Evolutionary conservation across 2,797 vertebrate species (phyloP).

Genomic region (Choloepus didactylus): DNA sequence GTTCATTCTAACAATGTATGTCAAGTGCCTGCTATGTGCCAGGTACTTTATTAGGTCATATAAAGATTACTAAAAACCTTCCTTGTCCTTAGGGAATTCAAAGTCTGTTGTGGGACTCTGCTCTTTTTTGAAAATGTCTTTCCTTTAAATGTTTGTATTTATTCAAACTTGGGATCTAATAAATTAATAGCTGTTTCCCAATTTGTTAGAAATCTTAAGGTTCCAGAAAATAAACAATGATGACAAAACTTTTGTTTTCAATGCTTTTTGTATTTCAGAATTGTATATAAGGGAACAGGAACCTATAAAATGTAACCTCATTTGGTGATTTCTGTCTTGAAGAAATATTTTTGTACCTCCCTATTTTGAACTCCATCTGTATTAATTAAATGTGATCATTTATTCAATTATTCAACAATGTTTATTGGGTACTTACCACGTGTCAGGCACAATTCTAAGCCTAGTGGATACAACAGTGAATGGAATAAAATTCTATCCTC

Average conservation of each 20-base stretch:
- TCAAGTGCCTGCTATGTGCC: background rate
- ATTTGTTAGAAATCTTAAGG: constrained; percentile 11
- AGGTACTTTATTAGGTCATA: background rate
- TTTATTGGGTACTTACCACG: background rate
- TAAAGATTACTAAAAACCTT: background rate
- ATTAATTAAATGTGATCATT: background rate
- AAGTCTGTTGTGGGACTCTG: background rate
- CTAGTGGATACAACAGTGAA: background rate
- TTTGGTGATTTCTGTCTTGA: background rate
- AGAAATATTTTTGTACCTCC: background rate
- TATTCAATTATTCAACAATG: constrained; percentile 21
- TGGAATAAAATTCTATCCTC: background rate
- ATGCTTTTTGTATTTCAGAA: background rate
- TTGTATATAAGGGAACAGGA: background rate
- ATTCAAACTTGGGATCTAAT: background rate
- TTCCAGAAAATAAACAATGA: background rate
- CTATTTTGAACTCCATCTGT: background rate
- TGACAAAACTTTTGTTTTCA: background rate
- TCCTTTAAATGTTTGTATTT: constrained; percentile 16
- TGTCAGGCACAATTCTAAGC: background rate
- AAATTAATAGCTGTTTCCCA: constrained; percentile 23
- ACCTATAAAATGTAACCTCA: background rate
- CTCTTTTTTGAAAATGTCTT: background rate
- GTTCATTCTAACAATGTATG: background rate
- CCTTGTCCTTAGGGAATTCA: background rate